phyloP scores from a whole-genome alignment of 1,140 invertebrate species.

The Drosophila tropicalis region DNA sequence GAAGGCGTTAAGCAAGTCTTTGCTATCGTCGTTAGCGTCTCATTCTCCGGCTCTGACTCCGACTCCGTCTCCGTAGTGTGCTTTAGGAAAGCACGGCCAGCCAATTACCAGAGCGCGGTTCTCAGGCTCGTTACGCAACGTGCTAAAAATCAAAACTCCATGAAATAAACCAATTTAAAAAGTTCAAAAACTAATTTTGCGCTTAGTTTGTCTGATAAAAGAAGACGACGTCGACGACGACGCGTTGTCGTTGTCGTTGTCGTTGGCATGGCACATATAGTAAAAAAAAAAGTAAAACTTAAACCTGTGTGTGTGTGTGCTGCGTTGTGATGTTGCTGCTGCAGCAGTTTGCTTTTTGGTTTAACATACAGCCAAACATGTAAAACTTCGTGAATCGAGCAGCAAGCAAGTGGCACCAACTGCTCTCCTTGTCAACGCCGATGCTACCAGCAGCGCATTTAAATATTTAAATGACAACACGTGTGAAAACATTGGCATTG shows the following conservation, averaged over 20 bases:
- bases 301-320: conserved; percentile 35
- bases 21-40: conserved; percentile 18
- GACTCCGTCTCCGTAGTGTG: conserved; percentile 22
- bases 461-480: conserved; percentile 79
- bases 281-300: conserved; percentile 40
- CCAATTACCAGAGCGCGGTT: conserved; percentile 71
- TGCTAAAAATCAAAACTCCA: conserved; percentile 83
- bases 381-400: conserved; percentile 56
- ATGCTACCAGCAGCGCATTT: conserved; percentile 72
- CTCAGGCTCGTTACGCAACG: conserved; percentile 77
- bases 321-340: conserved; percentile 47
- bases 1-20: conserved; percentile 71
- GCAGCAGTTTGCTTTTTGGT: conserved; percentile 72
- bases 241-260: too few relatives aligned
- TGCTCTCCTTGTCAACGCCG: conserved; percentile 56
- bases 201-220: conserved; percentile 82
- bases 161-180: conserved; percentile 83
- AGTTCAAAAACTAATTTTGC: conserved; percentile 83
- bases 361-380: conserved; percentile 77
- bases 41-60: not conserved
- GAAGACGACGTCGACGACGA: conserved; percentile 53
- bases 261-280: conserved; percentile 39
- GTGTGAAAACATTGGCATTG: conserved; percentile 74
- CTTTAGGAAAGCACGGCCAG: conserved; percentile 50
- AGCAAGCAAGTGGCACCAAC: conserved; percentile 15